Percentiles rank a stretch among this genome's conserved stretches.
phyloP scores from a whole-genome alignment of 2,113 vertebrate genomes.

The Epinephelus cyanopodus region DNA sequence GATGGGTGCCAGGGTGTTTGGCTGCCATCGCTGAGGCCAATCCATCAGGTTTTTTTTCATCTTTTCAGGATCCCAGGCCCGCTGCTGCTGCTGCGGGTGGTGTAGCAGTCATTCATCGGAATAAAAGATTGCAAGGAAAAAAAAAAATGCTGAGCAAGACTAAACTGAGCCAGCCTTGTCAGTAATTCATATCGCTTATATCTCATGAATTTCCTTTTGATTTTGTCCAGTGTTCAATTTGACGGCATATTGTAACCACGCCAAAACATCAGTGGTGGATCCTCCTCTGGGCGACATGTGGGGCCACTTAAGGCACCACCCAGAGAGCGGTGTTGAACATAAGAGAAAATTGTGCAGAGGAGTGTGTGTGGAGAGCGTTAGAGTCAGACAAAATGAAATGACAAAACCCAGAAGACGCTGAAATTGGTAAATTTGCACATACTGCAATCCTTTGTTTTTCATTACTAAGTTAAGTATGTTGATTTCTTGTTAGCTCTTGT shows the following conservation, averaged over 20 bases:
- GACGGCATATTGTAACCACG: slow-evolving; percentile 1
- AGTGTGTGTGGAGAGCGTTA: too few species aligned
- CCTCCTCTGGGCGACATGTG: too few species aligned
- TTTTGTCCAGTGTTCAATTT: slow-evolving; percentile 25
- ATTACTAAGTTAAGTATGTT: too few species aligned
- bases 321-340: too few species aligned
- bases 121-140: slow-evolving; percentile 58
- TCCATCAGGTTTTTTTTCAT: slow-evolving; percentile 69
- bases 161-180: slow-evolving; percentile 45
- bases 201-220: slow-evolving; percentile 39
- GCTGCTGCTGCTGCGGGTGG: slow-evolving; percentile 20
- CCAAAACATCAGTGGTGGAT: background rate
- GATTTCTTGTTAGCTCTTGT: too few species aligned
- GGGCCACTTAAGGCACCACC: too few species aligned
- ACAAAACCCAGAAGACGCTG: too few species aligned
- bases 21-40: slow-evolving; percentile 41
- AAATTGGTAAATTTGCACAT: too few species aligned
- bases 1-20: slow-evolving; percentile 49
- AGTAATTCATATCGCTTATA: slow-evolving; percentile 51
- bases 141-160: slow-evolving; percentile 65
- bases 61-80: slow-evolving; percentile 50
- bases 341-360: too few species aligned
- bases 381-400: too few species aligned
- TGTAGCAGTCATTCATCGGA: slow-evolving; percentile 50
- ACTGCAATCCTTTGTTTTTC: too few species aligned